Conservation (phyloP, 2,113 vertebrate species). For the Eulemur rufifrons region DNA sequence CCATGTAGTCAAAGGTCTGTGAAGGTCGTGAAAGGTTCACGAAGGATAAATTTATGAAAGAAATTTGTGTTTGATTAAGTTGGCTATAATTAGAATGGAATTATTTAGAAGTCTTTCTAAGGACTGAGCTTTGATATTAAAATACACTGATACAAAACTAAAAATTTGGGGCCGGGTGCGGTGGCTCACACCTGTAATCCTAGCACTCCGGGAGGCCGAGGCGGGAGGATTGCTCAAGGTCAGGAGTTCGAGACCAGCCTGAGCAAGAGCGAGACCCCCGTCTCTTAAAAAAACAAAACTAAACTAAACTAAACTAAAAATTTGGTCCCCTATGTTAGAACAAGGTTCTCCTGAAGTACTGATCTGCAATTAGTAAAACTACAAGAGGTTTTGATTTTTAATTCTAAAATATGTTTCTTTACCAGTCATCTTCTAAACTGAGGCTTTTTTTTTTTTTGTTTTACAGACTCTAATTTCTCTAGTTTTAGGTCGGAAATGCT, state of each 20-base stretch:
- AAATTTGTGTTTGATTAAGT: not conserved
- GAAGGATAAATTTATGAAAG: not conserved
- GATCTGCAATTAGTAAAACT: not conserved
- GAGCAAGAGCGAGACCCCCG: too few species aligned
- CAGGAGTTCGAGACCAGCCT: too few species aligned
- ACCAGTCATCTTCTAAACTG: not conserved
- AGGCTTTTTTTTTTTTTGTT: not conserved
- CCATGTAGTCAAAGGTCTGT: not conserved
- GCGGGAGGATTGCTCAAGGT: too few species aligned
- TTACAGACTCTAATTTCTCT: not conserved
- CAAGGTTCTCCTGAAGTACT: not conserved
- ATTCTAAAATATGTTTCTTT: not conserved
- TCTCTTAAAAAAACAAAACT: too few species aligned
- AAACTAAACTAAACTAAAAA: not conserved
- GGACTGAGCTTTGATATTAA: not conserved
- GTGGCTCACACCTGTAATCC: too few species aligned
- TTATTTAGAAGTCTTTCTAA: not conserved
- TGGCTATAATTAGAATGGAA: not conserved
- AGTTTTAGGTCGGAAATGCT: not conserved
- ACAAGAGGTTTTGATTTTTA: not conserved
- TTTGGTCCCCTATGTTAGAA: not conserved
- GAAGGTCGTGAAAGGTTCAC: not conserved
- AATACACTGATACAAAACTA: not conserved
- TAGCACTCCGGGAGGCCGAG: too few species aligned
- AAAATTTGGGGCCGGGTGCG: not conserved